A percentile compares a stretch with the other conserved stretches of the same genome.
Conservation (phyloP, 2,888 invertebrate genomes). For the Euplagia quadripunctaria region DNA sequence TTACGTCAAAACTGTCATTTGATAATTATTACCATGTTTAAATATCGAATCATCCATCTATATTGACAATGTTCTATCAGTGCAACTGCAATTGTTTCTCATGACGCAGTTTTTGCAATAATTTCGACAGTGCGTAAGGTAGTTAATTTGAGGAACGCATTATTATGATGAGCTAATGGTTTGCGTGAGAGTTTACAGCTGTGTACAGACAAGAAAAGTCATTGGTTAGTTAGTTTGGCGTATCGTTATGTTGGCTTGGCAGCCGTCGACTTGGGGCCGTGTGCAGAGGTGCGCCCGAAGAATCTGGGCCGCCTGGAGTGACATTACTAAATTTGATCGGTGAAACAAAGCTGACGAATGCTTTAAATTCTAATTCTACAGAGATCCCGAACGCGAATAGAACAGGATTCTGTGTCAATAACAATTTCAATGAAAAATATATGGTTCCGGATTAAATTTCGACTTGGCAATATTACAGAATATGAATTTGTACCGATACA, state of each 20-base stretch:
- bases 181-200: conserved; percentile 57
- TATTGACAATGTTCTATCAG: conserved; percentile 21
- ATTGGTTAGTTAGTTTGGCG: conserved; percentile 70
- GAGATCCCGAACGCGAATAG: conserved; percentile 41
- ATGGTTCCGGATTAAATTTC: conserved; percentile 26
- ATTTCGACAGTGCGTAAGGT: conserved; percentile 1
- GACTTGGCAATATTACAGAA: conserved; percentile 23
- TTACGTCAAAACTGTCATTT: conserved; percentile 28
- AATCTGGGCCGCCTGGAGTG: conserved; percentile 86
- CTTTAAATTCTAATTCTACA: conserved; percentile 66
- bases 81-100: conserved; percentile 27
- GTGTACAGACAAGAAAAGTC: conserved; percentile 73
- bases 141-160: conserved; percentile 30
- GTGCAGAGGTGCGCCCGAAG: conserved; percentile 81
- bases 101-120: conserved; percentile 4
- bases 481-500: conserved; percentile 30
- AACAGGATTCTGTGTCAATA: conserved; percentile 44
- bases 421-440: conserved; percentile 39
- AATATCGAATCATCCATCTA: conserved; percentile 19
- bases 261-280: conserved; percentile 80
- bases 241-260: conserved; percentile 76
- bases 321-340: conserved; percentile 86
- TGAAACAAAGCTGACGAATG: conserved; percentile 79
- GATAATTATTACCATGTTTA: conserved; percentile 25
- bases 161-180: conserved; percentile 47